Evolutionary conservation across 2,113 vertebrate genomes (phyloP).

Genomic region (Tenebrosternarchus preto): DNA sequence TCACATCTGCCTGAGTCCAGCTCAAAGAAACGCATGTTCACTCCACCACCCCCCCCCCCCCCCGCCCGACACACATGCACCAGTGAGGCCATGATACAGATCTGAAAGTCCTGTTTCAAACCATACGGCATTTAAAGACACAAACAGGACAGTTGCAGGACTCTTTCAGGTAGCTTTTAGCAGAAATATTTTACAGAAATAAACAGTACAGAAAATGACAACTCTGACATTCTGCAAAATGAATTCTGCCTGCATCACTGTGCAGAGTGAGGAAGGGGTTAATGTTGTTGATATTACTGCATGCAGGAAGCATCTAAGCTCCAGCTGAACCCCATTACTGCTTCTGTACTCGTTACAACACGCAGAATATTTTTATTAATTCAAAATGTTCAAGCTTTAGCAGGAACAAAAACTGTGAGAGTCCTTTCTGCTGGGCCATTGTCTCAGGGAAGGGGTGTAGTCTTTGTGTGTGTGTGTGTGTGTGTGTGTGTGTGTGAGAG

Average conservation of each 20-base stretch:
- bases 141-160: too few species aligned
- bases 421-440: conserved; percentile 37
- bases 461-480: conserved; percentile 40
- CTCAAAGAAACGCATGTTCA: too few species aligned
- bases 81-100: too few species aligned
- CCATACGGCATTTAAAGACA: too few species aligned
- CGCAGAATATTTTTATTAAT: not conserved
- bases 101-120: too few species aligned
- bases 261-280: not conserved
- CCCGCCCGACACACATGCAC: too few species aligned
- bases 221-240: not conserved
- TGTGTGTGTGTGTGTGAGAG: conserved; percentile 8
- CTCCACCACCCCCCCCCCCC: too few species aligned
- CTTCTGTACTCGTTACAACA: not conserved
- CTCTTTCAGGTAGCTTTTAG: too few species aligned
- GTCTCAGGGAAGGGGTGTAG: conserved; percentile 3
- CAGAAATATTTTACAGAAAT: too few species aligned
- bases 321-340: not conserved
- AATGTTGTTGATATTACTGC: not conserved
- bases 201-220: not conserved
- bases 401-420: conserved; percentile 15
- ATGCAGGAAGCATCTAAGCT: not conserved
- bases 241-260: not conserved
- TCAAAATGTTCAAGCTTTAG: not conserved
- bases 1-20: too few species aligned